phyloP scores from a whole-genome alignment of 2,113 vertebrate species.

The Nicator chloris region DNA sequence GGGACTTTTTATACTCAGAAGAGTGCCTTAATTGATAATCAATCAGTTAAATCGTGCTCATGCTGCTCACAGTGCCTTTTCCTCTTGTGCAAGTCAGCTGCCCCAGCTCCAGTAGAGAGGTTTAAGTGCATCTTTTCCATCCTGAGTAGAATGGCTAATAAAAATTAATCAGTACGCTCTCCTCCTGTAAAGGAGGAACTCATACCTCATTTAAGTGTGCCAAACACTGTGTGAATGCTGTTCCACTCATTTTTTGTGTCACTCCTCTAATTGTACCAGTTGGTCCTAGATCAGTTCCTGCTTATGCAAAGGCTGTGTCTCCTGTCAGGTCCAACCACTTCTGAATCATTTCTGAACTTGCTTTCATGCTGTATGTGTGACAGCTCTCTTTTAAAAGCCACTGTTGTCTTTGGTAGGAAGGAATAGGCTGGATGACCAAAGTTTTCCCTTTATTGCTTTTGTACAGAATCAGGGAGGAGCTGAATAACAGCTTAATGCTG shows the following conservation, averaged over 20 bases:
- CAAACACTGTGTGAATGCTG: not conserved
- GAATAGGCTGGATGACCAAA: not conserved
- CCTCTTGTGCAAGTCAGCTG: not conserved
- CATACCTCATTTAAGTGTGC: not conserved
- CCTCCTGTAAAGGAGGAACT: not conserved
- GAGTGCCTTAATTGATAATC: conserved; percentile 34
- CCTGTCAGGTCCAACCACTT: not conserved
- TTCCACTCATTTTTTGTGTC: not conserved
- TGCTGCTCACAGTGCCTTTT: not conserved
- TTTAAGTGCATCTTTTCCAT: not conserved
- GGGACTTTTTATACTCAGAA: not conserved
- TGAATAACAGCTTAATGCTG: not conserved
- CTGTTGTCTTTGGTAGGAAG: not conserved
- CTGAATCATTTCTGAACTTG: not conserved
- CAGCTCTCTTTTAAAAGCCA: not conserved
- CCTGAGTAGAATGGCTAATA: not conserved
- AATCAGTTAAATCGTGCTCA: not conserved
- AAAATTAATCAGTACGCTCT: not conserved
- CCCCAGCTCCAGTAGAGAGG: not conserved
- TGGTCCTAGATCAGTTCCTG: not conserved
- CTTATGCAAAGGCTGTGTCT: not conserved
- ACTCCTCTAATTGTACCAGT: not conserved
- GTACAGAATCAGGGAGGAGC: not conserved
- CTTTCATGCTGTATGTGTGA: not conserved
- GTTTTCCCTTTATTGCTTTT: not conserved